Conservation (phyloP, 1,140 invertebrate species). For the Drosophila pseudoananassae region DNA sequence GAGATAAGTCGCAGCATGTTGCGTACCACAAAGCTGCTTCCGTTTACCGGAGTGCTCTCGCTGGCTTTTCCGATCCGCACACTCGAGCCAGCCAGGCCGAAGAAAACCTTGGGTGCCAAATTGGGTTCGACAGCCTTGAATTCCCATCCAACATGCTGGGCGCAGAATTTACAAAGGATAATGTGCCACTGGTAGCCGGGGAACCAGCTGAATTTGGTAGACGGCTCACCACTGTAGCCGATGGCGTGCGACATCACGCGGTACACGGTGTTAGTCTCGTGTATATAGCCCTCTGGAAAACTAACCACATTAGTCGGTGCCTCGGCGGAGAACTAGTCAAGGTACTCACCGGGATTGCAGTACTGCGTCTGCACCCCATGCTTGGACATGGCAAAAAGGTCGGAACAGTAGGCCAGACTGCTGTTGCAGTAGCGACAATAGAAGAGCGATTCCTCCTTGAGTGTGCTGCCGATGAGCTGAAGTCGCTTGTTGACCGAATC, state of each 20-base stretch:
- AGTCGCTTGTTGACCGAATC: slow-evolving; percentile 88
- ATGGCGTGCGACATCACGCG: slow-evolving; percentile 86
- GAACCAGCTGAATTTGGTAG: slow-evolving; percentile 92
- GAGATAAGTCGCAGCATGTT: slow-evolving; percentile 64
- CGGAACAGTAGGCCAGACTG: slow-evolving; percentile 87
- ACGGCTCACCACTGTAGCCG: slow-evolving; percentile 85
- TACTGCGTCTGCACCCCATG: slow-evolving; percentile 93
- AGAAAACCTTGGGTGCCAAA: slow-evolving; percentile 89
- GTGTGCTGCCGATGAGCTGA: slow-evolving; percentile 86
- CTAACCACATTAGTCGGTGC: neutral
- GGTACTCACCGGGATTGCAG: slow-evolving; percentile 89
- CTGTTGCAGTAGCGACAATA: slow-evolving; percentile 89
- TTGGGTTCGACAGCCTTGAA: slow-evolving; percentile 88
- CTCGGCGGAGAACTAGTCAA: neutral
- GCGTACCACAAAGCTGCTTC: slow-evolving; percentile 61
- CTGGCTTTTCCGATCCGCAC: slow-evolving; percentile 67
- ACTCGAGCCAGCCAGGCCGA: slow-evolving; percentile 87
- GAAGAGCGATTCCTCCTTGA: slow-evolving; percentile 85
- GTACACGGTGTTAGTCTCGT: slow-evolving; percentile 92
- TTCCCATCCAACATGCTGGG: slow-evolving; percentile 91
- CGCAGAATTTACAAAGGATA: slow-evolving; percentile 88
- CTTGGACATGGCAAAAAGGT: slow-evolving; percentile 92
- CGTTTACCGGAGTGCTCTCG: slow-evolving; percentile 47
- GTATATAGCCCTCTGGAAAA: slow-evolving; percentile 88
- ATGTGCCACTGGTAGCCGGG: slow-evolving; percentile 94